Conservation (phyloP, 2,113 vertebrate genomes). For the Elanus axillaris region DNA sequence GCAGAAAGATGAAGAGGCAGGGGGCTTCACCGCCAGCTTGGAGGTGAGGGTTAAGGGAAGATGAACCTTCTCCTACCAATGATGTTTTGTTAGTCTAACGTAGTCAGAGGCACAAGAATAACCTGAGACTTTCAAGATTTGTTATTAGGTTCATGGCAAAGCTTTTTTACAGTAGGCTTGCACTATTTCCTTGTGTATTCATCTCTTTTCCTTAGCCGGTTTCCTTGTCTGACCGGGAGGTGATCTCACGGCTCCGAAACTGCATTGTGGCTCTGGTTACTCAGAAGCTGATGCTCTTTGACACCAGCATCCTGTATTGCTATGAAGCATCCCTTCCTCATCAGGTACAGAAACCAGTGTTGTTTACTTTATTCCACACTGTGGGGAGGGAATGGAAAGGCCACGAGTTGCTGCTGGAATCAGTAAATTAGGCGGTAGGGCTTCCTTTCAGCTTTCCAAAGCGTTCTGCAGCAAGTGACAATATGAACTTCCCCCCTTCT, state of each 20-base stretch:
- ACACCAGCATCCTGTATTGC: constrained; percentile 96
- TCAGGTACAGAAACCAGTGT: constrained; percentile 74
- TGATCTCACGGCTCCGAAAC: constrained; percentile 94
- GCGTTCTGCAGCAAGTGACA: background rate
- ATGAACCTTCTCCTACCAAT: background rate
- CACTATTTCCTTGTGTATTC: background rate
- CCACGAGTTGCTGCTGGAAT: background rate
- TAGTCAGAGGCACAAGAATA: background rate
- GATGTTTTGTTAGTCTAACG: background rate
- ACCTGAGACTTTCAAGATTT: background rate
- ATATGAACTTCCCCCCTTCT: background rate
- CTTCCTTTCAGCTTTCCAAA: background rate
- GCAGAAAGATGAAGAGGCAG: constrained; percentile 86
- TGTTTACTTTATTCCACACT: background rate
- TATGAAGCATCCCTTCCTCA: constrained; percentile 90
- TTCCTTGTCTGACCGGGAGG: constrained; percentile 85
- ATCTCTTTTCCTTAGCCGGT: constrained; percentile 74
- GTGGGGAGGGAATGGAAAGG: background rate
- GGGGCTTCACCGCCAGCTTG: constrained; percentile 84
- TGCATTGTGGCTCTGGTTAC: constrained; percentile 85
- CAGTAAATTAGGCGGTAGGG: background rate
- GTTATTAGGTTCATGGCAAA: background rate
- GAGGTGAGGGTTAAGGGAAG: constrained; percentile 75
- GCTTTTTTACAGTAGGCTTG: background rate
- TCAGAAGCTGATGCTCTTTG: constrained; percentile 88